Percentiles rank a stretch among this genome's conserved stretches.
Conservation (phyloP, 2,888 invertebrate species). For the Ctenicera cuprea region DNA sequence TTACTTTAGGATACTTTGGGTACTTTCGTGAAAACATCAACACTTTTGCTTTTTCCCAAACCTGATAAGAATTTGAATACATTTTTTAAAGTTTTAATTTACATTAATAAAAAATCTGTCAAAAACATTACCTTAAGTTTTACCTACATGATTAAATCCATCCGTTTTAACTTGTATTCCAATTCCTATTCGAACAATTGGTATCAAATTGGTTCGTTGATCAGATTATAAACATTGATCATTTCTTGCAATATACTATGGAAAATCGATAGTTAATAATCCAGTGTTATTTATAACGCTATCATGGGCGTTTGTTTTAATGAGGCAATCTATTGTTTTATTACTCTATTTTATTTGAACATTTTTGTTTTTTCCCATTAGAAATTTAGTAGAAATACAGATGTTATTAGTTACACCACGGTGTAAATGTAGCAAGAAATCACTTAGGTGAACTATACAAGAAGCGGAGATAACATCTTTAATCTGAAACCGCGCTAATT, state of each 20-base stretch:
- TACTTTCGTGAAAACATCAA: no score
- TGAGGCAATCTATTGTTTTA: background rate
- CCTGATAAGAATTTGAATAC: no score
- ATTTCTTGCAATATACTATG: background rate
- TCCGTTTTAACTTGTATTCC: background rate
- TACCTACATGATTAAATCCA: background rate
- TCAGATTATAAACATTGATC: background rate
- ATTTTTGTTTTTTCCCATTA: no score
- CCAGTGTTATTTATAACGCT: background rate
- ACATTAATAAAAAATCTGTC: no score
- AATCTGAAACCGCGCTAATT: constrained; percentile 39
- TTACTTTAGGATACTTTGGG: no score
- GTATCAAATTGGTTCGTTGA: background rate
- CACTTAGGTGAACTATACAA: constrained; percentile 6
- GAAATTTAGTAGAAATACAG: no score
- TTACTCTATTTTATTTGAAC: no score
- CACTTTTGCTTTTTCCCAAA: no score
- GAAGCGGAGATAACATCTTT: constrained; percentile 22
- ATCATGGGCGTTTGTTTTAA: background rate
- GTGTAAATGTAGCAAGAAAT: constrained; percentile 7
- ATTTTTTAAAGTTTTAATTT: no score
- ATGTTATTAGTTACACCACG: background rate
- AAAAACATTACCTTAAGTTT: no score
- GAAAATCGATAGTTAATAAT: constrained; percentile 9
- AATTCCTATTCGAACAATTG: background rate